Percentiles rank a stretch among this genome's conserved stretches.
Conservation (phyloP, 2,797 vertebrate species). For the Hybognathus amarus region DNA sequence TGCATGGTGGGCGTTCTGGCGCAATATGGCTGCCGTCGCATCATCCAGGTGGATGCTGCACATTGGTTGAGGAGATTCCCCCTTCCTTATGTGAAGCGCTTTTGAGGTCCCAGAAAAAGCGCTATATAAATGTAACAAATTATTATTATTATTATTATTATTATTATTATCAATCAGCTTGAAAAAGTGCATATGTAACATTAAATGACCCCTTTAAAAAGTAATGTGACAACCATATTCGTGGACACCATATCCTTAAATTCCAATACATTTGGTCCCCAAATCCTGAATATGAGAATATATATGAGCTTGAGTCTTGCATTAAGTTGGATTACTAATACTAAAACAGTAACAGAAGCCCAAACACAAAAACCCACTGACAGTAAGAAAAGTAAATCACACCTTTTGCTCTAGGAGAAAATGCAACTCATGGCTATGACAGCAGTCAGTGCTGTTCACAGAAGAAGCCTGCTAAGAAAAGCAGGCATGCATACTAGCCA, state of each 20-base stretch:
- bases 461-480: slow-evolving; percentile 2
- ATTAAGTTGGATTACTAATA: neutral
- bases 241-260: neutral
- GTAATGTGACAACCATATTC: neutral
- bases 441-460: neutral
- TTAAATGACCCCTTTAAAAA: neutral
- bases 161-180: too few relatives aligned
- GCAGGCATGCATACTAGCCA: slow-evolving; percentile 18
- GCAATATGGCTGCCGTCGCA: too few relatives aligned
- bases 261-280: neutral
- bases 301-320: neutral
- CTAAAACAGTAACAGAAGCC: slow-evolving; percentile 3
- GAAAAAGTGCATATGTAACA: too few relatives aligned
- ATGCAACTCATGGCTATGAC: slow-evolving; percentile 29
- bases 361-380: neutral
- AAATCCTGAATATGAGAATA: neutral
- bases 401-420: slow-evolving; percentile 19
- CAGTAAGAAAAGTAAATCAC: neutral
- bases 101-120: too few relatives aligned
- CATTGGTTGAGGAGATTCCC: too few relatives aligned
- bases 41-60: too few relatives aligned
- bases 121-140: too few relatives aligned
- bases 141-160: too few relatives aligned
- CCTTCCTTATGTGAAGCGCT: too few relatives aligned
- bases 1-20: too few relatives aligned